Percentiles rank a stretch among this genome's conserved stretches.
These are phyloP conservation scores for Hemicentrotus pulcherrimus DNA, from an alignment of 35 echinoderm and acorn worm genomes.

Conservation along the genomic window DNA sequence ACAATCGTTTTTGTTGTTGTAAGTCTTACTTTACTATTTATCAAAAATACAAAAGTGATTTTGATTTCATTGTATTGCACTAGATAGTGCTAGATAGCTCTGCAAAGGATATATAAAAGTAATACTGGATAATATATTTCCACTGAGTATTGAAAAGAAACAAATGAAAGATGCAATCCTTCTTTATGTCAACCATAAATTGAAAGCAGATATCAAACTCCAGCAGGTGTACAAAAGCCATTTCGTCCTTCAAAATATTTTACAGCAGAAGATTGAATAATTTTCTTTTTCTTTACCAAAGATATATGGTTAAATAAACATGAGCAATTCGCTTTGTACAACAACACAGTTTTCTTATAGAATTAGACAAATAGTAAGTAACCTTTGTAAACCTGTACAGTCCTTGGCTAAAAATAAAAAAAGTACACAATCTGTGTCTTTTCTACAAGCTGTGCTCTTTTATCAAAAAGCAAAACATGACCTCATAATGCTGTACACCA, in stretches of 20 bases:
- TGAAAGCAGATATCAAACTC: neutral
- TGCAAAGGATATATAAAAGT: neutral
- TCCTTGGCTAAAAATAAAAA: neutral
- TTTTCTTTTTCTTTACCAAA: neutral
- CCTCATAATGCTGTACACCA: too few species aligned
- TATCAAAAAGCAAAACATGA: too few species aligned
- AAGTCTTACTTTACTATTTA: neutral
- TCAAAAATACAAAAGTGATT: neutral
- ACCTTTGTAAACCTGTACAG: neutral
- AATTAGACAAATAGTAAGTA: neutral
- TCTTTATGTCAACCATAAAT: neutral
- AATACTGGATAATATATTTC: neutral
- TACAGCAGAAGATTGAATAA: neutral
- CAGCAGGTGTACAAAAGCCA: neutral
- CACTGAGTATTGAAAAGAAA: neutral
- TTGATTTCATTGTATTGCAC: neutral
- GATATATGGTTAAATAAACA: neutral
- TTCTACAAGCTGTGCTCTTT: too few species aligned
- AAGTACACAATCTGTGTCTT: too few species aligned
- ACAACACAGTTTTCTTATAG: neutral
- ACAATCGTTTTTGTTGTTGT: neutral
- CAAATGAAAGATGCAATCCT: neutral
- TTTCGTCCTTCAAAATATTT: neutral
- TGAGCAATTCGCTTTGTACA: neutral
- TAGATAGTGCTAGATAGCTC: too few species aligned